These are phyloP conservation scores for Apodemus speciosus DNA, from an alignment of 2,113 vertebrate species.

Conservation along the genomic window DNA sequence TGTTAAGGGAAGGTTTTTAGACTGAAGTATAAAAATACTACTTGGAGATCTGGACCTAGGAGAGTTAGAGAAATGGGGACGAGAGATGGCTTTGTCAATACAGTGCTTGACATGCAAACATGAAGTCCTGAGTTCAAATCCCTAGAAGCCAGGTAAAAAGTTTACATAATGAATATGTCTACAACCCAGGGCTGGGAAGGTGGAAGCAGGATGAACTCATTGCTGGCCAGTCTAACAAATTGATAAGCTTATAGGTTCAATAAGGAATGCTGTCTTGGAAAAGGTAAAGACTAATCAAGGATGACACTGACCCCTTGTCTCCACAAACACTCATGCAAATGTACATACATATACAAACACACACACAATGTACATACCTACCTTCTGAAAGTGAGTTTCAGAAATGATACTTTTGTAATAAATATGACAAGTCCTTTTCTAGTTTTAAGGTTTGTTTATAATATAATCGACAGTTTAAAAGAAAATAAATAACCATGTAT, in stretches of 20 bases:
- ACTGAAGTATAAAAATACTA: background rate
- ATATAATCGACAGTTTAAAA: slow-evolving; percentile 20
- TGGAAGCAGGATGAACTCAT: background rate
- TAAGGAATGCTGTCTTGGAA: background rate
- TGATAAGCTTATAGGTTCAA: background rate
- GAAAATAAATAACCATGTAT: background rate
- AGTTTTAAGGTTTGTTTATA: slow-evolving; percentile 14
- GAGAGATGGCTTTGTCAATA: too few relatives aligned
- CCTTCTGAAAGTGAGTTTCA: background rate
- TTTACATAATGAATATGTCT: too few relatives aligned
- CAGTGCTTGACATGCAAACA: background rate
- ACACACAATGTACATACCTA: too few relatives aligned
- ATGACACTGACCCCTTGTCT: background rate
- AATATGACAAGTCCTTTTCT: slow-evolving; percentile 9
- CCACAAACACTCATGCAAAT: background rate
- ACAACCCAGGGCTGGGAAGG: background rate
- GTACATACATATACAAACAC: background rate
- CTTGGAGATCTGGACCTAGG: background rate
- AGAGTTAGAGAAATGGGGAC: background rate
- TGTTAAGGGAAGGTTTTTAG: background rate
- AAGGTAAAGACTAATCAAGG: background rate
- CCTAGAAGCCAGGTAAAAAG: background rate
- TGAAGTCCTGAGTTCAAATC: background rate
- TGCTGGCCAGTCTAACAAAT: background rate
- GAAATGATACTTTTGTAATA: slow-evolving; percentile 22